Conservation (phyloP, 2,888 invertebrate species). For the Tryphoninae sp. region DNA sequence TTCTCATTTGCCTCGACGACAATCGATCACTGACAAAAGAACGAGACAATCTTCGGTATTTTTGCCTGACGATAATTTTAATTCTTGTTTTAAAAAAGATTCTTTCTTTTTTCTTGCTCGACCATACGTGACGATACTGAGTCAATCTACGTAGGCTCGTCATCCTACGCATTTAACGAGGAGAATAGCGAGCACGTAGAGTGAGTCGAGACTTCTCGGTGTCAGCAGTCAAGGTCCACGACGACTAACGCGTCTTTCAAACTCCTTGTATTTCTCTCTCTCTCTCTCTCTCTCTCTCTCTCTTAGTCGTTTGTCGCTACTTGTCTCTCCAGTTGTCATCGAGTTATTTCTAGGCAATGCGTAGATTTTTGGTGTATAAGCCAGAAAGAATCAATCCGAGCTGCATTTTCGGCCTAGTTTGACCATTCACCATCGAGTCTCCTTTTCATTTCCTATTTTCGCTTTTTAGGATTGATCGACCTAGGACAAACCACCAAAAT, state of each 20-base stretch:
- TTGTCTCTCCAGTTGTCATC: neutral
- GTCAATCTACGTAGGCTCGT: conserved; percentile 51
- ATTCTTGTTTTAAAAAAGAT: neutral
- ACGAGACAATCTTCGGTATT: neutral
- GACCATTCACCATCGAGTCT: neutral
- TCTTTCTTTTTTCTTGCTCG: neutral
- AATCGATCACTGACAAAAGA: neutral
- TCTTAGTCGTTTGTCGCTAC: no score
- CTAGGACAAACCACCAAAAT: no score
- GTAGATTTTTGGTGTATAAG: conserved; percentile 23
- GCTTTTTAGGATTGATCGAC: neutral
- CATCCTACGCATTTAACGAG: conserved; percentile 59
- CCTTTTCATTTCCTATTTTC: neutral
- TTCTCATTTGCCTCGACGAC: no score
- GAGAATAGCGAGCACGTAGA: conserved; percentile 37
- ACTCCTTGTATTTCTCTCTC: neutral
- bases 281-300: conserved; percentile 10
- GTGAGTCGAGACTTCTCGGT: conserved; percentile 44
- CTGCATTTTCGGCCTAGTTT: neutral
- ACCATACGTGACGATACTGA: neutral
- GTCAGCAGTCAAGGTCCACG: conserved; percentile 60
- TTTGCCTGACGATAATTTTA: conserved; percentile 1
- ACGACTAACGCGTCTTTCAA: conserved; percentile 15
- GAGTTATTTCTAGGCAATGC: conserved; percentile 46
- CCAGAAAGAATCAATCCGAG: conserved; percentile 4